Evolutionary conservation across 2,113 vertebrate species (phyloP).

Genomic region (Sterna hirundo): DNA sequence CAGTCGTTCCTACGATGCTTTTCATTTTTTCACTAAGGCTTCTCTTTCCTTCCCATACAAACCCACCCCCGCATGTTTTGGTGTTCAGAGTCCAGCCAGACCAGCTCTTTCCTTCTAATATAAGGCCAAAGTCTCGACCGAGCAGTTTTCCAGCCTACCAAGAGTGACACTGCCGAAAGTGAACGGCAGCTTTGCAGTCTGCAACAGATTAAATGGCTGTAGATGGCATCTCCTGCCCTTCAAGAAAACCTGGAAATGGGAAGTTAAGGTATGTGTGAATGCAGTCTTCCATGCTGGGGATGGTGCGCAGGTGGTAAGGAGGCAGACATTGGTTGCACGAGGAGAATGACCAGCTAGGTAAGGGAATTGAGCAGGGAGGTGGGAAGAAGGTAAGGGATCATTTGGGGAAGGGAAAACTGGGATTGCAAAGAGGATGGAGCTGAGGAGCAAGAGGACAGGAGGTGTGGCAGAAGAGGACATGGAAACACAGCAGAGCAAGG

Average conservation of each 20-base stretch:
- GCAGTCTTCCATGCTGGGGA: background rate
- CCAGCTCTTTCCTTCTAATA: background rate
- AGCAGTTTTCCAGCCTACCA: background rate
- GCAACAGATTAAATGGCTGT: background rate
- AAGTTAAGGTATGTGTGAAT: background rate
- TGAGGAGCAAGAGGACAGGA: background rate
- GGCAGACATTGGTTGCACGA: background rate
- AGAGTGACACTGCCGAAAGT: background rate
- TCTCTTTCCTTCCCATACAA: background rate
- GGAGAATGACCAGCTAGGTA: background rate
- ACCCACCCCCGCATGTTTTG: background rate
- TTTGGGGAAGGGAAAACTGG: background rate
- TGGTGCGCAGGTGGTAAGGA: background rate
- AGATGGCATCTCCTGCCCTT: background rate
- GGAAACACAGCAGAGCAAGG: background rate
- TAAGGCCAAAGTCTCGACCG: background rate
- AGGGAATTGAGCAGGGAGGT: background rate
- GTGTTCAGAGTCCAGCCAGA: background rate
- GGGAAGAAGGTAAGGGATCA: background rate
- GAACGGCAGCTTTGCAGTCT: background rate
- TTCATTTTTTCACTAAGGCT: background rate
- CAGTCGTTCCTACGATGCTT: rapidly evolving
- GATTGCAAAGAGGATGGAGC: background rate
- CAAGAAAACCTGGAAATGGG: background rate
- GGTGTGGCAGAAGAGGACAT: background rate